Evolutionary conservation across 2,113 vertebrate genomes (phyloP).

Genomic region (Salvelinus fontinalis): DNA sequence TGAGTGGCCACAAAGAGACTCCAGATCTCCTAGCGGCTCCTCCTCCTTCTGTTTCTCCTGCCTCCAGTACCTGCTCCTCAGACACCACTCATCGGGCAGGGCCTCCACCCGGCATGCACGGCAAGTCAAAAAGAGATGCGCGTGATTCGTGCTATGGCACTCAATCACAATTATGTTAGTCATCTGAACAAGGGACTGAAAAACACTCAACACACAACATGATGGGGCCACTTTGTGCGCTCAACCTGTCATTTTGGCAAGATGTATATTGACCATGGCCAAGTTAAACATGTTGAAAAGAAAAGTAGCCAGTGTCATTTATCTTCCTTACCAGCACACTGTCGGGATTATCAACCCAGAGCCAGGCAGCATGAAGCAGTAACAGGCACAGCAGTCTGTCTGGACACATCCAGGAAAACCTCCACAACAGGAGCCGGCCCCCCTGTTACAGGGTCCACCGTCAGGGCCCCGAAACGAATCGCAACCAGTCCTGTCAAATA

Average conservation of each 20-base stretch:
- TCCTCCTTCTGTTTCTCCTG: conserved; percentile 77
- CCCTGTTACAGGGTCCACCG: conserved; percentile 79
- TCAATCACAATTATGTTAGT: background rate
- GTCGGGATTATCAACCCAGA: conserved; percentile 64
- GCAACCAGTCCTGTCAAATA: conserved; percentile 78
- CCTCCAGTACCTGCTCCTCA: conserved; percentile 73
- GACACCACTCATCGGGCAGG: conserved; percentile 76
- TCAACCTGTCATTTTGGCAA: no score
- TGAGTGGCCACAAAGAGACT: conserved; percentile 52
- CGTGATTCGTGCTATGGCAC: no score
- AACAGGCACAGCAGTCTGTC: conserved; percentile 72
- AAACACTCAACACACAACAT: background rate
- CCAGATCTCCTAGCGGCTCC: conserved; percentile 65
- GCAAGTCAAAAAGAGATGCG: no score
- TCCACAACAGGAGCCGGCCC: conserved; percentile 78
- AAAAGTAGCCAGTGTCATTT: background rate
- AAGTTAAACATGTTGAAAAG: no score
- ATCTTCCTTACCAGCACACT: conserved; percentile 69
- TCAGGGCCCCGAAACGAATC: conserved; percentile 77
- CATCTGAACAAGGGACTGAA: background rate
- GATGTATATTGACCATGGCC: no score
- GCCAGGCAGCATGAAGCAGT: conserved; percentile 74
- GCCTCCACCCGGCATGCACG: conserved; percentile 67
- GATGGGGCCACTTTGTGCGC: no score
- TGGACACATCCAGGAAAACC: conserved; percentile 71